Conservation (phyloP, 2,888 invertebrate species). For the Thereva unica region DNA sequence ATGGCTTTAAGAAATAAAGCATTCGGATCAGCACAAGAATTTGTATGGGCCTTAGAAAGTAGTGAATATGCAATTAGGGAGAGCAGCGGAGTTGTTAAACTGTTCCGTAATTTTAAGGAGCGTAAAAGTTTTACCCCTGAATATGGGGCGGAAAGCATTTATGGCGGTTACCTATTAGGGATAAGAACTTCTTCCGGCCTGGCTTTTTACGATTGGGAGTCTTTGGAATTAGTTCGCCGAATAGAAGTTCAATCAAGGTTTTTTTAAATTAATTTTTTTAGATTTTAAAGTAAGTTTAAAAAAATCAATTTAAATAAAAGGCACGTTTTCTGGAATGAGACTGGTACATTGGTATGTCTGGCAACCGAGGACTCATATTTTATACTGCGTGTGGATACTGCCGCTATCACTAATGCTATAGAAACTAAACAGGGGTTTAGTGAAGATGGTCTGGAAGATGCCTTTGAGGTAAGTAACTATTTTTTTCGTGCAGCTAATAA, state of each 20-base stretch:
- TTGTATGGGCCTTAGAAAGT: slow-evolving; percentile 97
- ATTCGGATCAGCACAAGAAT: slow-evolving; percentile 97
- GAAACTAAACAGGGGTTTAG: slow-evolving; percentile 77
- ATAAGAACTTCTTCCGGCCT: slow-evolving; percentile 90
- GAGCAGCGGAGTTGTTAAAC: slow-evolving; percentile 84
- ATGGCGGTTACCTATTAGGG: slow-evolving; percentile 88
- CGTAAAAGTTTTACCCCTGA: slow-evolving; percentile 95
- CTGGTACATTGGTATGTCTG: slow-evolving; percentile 88
- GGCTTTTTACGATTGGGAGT: slow-evolving; percentile 98
- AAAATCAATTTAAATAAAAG: slow-evolving; percentile 51
- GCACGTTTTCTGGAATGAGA: slow-evolving; percentile 96
- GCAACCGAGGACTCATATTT: slow-evolving; percentile 96
- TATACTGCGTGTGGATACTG: slow-evolving; percentile 85
- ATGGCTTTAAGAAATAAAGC: slow-evolving; percentile 99
- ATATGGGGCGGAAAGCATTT: slow-evolving; percentile 95
- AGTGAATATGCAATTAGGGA: slow-evolving; percentile 91
- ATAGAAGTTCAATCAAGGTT: slow-evolving; percentile 90
- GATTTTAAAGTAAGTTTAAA: slow-evolving; percentile 12
- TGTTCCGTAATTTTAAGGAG: slow-evolving; percentile 99
- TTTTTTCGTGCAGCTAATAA: slow-evolving; percentile 22
- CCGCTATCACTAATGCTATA: slow-evolving; percentile 75
- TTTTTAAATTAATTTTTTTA: slow-evolving; percentile 39
- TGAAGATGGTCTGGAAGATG: slow-evolving; percentile 93
- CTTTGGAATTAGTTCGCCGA: slow-evolving; percentile 84
- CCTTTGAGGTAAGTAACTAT: slow-evolving; percentile 79